phyloP scores from a whole-genome alignment of 2,113 vertebrate genomes.

The Ictalurus punctatus region DNA sequence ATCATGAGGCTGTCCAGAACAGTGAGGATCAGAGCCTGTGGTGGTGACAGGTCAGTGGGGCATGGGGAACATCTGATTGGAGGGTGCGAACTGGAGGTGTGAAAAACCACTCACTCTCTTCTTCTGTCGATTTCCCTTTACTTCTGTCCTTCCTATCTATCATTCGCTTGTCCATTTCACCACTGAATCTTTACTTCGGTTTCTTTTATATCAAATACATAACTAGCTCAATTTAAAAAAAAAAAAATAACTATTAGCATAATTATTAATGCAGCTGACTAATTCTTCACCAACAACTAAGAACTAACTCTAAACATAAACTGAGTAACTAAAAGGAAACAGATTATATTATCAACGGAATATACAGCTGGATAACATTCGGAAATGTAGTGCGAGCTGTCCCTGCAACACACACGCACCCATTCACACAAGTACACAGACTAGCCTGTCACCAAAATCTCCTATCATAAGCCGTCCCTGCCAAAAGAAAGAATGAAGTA shows the following conservation, averaged over 20 bases:
- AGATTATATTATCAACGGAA: background rate
- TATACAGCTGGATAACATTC: background rate
- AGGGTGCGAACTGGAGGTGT: constrained; percentile 8
- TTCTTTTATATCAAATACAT: no score
- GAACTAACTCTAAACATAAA: no score
- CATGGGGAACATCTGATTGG: background rate
- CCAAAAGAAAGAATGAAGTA: background rate
- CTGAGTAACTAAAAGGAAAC: no score
- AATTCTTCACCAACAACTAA: background rate
- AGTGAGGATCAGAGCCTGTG: constrained; percentile 19
- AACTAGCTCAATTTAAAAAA: no score
- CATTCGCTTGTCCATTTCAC: background rate
- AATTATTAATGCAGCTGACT: background rate
- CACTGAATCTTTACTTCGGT: background rate
- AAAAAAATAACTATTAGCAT: background rate
- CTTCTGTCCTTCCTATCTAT: background rate
- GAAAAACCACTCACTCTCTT: background rate
- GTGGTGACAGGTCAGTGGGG: constrained; percentile 19
- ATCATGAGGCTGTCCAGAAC: constrained; percentile 19
- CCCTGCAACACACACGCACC: background rate
- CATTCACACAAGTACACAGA: background rate
- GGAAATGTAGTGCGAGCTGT: background rate
- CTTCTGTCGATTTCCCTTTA: background rate
- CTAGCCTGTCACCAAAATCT: background rate
- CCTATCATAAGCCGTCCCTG: background rate